Evolutionary conservation across 2,113 vertebrate species (phyloP), one percentile per base, ranked within the genome.

Genomic region (Echinops telfairi): DNA sequence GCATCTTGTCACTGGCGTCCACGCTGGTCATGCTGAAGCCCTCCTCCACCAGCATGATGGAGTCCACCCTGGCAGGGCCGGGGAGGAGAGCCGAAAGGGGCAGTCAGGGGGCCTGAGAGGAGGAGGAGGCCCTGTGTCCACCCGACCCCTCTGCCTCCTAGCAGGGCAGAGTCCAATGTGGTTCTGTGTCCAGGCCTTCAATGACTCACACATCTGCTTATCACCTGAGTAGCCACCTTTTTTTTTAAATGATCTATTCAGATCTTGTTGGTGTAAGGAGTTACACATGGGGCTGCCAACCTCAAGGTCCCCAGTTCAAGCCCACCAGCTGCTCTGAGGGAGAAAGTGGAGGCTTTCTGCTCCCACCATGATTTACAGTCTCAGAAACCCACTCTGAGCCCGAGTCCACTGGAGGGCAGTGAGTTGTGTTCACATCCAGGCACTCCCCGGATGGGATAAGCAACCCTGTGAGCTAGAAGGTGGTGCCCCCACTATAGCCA

Each of bases 1-100:
- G 98, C 99, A 99, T 99, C 98, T 99, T 99, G 98, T 99, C 99
- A 22, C 99, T 99, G 97, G 99, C 99, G 15, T 99, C 99, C 94
- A 99, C 99, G 1, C 99, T 99, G 20, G 98, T 98, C 98, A 99
- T 98, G 0, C 90, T 98, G 97, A 99, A 99, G 68, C 99, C 99
- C 94, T 99, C 99, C 92, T 99, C 99, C 60, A 99, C 98, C 96
- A 99, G 96, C 99, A 99, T 99, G 90, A 99, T 99, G 82, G 99
- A 99, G 97, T 99, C 99, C 92, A 99, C 99, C 91, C 99, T 99
- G 96, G 88, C 96, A 91, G 68, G 78, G 76, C 77, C 38, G 29
- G 86, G 17, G 47, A 53, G 0, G 12, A 43, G 68, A 90, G 60
- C 77, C 27, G 31, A 60, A n/a, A 57, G 71, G 47, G 31, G n/a